Conservation (phyloP, 2,888 invertebrate genomes). For the Phasia obesa region DNA sequence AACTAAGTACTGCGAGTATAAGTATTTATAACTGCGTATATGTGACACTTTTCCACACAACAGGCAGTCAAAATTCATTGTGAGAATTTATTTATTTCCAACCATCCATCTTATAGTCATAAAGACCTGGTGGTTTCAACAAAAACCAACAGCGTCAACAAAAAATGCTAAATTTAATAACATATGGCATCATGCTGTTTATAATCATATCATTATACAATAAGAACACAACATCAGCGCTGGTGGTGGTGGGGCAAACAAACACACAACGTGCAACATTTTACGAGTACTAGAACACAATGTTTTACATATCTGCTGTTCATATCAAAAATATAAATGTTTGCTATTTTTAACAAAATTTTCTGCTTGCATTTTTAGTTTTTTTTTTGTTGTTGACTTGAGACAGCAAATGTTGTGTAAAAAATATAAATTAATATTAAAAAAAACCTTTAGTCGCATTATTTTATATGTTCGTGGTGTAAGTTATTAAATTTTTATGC, state of each 20-base stretch:
- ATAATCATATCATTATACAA: constrained; percentile 56
- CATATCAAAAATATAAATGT: constrained; percentile 23
- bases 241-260: constrained; percentile 19
- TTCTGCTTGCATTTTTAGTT: neutral
- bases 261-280: constrained; percentile 37
- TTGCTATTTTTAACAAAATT: constrained; percentile 30
- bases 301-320: constrained; percentile 12
- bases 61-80: constrained; percentile 48
- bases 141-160: constrained; percentile 4
- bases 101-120: constrained; percentile 44
- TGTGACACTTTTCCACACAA: constrained; percentile 34
- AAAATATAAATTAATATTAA: neutral
- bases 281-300: neutral
- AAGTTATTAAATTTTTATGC: neutral
- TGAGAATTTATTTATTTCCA: constrained; percentile 44
- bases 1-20: neutral
- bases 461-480: neutral
- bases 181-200: constrained; percentile 62
- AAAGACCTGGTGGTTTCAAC: constrained; percentile 48
- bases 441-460: neutral
- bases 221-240: constrained; percentile 23
- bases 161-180: constrained; percentile 28
- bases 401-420: neutral
- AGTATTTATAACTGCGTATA: neutral
- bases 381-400: neutral